Conservation (phyloP, 2,888 invertebrate species). For the Pollenia griseotomentosa region DNA sequence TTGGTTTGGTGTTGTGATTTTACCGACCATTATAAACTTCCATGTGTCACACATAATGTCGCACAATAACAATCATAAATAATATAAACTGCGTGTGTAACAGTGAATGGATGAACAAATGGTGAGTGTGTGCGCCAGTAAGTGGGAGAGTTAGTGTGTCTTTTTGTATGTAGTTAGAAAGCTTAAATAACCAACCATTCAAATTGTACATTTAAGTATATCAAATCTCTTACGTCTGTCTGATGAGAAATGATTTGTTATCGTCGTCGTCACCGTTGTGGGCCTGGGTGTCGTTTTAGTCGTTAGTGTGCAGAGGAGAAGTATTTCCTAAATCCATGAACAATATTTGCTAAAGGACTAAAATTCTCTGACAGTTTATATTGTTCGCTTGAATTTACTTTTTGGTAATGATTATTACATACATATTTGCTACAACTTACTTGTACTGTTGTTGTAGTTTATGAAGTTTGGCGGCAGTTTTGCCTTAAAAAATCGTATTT, state of each 20-base stretch:
- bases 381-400: conserved; percentile 42
- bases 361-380: conserved; percentile 31
- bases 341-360: conserved; percentile 31
- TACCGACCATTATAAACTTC: conserved; percentile 69
- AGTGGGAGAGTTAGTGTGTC: background rate
- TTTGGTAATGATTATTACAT: conserved; percentile 50
- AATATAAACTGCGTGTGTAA: conserved; percentile 55
- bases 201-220: conserved; percentile 58
- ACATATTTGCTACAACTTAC: conserved; percentile 19
- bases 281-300: background rate
- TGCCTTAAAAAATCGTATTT: conserved; percentile 10
- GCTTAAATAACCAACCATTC: conserved; percentile 58
- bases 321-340: conserved; percentile 46
- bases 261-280: conserved; percentile 13
- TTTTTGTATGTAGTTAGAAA: background rate
- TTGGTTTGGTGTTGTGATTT: conserved; percentile 66
- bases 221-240: conserved; percentile 42
- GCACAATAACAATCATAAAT: conserved; percentile 70
- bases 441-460: conserved; percentile 3
- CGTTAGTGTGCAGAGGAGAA: background rate
- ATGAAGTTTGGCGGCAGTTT: conserved; percentile 44
- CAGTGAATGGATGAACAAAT: background rate
- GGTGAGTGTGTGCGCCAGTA: conserved; percentile 5
- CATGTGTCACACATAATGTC: conserved; percentile 70
- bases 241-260: conserved; percentile 64